phyloP scores from a whole-genome alignment of 1,140 invertebrate genomes.

The Heliconius melpomene region DNA sequence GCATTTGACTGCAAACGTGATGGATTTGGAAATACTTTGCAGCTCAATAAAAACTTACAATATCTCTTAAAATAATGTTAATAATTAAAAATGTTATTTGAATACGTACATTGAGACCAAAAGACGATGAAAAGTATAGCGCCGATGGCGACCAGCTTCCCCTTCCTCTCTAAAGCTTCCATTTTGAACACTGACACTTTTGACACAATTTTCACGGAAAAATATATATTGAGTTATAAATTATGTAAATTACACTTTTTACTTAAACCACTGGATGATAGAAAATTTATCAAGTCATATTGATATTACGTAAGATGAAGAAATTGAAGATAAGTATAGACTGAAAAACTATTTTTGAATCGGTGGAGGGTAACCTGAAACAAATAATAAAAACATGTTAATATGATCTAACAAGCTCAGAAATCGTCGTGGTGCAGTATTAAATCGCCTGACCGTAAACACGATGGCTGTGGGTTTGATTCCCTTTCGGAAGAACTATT shows the following conservation, averaged over 20 bases:
- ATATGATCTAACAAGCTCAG: not conserved
- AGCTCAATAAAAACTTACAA: not conserved
- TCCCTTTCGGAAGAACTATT: too few relatives aligned
- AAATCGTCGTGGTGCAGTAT: too few relatives aligned
- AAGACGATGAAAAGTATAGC: constrained; percentile 61
- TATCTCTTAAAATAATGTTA: not conserved
- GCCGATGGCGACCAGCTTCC: constrained; percentile 50
- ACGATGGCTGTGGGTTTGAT: too few relatives aligned
- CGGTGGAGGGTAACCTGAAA: constrained; percentile 42
- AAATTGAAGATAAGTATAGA: constrained; percentile 9
- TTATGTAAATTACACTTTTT: constrained; percentile 8
- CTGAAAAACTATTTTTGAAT: constrained; percentile 17
- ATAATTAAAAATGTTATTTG: not conserved
- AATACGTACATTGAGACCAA: constrained; percentile 69
- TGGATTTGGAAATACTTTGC: not conserved
- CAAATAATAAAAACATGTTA: constrained; percentile 35
- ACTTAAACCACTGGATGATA: constrained; percentile 25
- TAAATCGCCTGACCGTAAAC: too few relatives aligned
- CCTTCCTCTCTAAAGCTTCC: constrained; percentile 71
- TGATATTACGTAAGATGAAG: constrained; percentile 12
- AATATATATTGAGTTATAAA: not conserved
- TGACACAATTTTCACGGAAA: constrained; percentile 34
- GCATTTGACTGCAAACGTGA: not conserved
- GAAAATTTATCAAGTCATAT: constrained; percentile 43
- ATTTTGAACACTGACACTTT: constrained; percentile 55